Evolutionary conservation across 2,888 invertebrate genomes (phyloP).

Genomic region (Plebejus argus): DNA sequence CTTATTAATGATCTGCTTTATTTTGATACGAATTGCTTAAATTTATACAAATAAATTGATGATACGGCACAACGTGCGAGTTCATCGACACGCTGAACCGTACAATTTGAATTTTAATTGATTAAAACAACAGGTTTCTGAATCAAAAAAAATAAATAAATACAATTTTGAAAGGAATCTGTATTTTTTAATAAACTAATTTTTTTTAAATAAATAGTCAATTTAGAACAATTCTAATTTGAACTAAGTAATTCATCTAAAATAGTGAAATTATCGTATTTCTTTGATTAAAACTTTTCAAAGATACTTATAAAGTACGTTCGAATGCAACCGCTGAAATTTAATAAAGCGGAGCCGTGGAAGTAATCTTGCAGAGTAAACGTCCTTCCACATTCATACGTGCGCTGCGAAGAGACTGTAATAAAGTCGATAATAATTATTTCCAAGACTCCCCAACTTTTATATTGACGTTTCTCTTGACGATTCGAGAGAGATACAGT

Average conservation of each 20-base stretch:
- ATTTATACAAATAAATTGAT: no score
- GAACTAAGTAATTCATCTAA: neutral
- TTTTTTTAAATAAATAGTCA: no score
- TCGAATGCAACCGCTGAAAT: slow-evolving; percentile 24
- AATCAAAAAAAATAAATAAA: no score
- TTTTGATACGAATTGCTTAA: no score
- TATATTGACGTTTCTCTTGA: slow-evolving; percentile 20
- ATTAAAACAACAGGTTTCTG: no score
- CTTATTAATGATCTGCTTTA: no score
- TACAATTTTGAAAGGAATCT: no score
- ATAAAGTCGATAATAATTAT: slow-evolving; percentile 19
- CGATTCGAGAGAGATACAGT: neutral
- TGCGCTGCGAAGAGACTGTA: neutral
- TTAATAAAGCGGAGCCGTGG: slow-evolving; percentile 29
- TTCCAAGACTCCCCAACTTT: slow-evolving; percentile 4
- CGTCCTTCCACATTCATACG: slow-evolving; percentile 32
- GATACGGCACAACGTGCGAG: no score
- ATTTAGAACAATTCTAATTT: neutral
- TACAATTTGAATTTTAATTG: no score
- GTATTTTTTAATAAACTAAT: no score
- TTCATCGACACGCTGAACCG: no score
- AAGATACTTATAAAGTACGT: slow-evolving; percentile 20
- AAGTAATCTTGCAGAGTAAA: slow-evolving; percentile 40
- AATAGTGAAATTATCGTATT: neutral
- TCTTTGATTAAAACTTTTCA: neutral